A percentile compares a stretch with the other conserved stretches of the same genome.
Conservation (phyloP, 2,888 invertebrate genomes). For the Artemia sinica region DNA sequence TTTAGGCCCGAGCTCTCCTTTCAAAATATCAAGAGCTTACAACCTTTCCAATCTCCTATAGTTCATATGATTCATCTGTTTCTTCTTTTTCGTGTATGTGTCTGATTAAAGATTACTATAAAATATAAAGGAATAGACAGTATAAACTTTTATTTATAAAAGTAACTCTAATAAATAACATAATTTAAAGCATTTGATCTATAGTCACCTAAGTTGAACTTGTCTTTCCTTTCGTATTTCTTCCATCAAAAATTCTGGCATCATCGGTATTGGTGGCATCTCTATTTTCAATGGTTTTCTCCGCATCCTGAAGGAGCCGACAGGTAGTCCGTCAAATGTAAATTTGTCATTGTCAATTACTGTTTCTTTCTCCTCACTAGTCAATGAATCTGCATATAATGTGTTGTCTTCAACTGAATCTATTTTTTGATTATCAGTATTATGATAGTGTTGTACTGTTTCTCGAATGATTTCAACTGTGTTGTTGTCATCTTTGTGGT, state of each 20-base stretch:
- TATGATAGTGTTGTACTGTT: background rate
- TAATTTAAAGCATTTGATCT: too few relatives aligned
- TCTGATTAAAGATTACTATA: too few relatives aligned
- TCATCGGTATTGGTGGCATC: constrained; percentile 10
- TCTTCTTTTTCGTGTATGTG: too few relatives aligned
- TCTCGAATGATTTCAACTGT: constrained; percentile 1
- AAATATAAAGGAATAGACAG: too few relatives aligned
- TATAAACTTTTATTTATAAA: too few relatives aligned
- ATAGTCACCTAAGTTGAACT: background rate
- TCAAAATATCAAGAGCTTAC: too few relatives aligned
- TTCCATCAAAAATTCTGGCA: background rate
- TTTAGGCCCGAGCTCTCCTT: too few relatives aligned
- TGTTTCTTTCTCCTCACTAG: background rate
- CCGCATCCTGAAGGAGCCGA: background rate
- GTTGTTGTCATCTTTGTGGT: background rate
- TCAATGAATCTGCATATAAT: background rate
- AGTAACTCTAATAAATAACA: too few relatives aligned
- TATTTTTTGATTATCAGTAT: background rate
- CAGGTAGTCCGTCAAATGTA: constrained; percentile 2
- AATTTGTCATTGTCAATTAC: constrained; percentile 7
- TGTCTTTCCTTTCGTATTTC: constrained; percentile 1
- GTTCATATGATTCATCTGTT: too few relatives aligned
- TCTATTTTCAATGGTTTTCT: background rate
- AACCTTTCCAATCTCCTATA: too few relatives aligned
- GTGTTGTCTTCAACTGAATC: background rate